These are phyloP conservation scores for Cherax quadricarinatus DNA, from an alignment of 1,140 invertebrate genomes.

Conservation along the genomic window DNA sequence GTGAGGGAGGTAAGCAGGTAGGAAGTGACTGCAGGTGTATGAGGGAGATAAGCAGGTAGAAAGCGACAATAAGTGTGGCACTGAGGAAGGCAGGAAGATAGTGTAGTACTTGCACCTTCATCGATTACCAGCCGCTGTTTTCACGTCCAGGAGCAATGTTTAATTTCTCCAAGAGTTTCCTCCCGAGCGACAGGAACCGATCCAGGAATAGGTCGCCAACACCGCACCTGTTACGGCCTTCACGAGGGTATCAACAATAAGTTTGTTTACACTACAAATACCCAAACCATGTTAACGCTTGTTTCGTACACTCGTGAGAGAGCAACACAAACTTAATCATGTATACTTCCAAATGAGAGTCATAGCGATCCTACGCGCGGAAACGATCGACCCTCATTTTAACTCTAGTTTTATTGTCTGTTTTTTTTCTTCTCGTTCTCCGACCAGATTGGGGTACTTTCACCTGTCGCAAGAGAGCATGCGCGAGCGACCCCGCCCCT, in stretches of 20 bases:
- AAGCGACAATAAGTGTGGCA: neutral
- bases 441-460: neutral
- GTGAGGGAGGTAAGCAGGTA: neutral
- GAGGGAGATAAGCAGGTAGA: neutral
- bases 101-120: too few species aligned
- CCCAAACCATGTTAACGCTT: too few species aligned
- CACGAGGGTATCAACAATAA: too few species aligned
- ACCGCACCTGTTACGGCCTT: too few species aligned
- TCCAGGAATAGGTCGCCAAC: too few species aligned
- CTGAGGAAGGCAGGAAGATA: neutral
- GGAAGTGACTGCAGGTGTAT: neutral
- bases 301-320: too few species aligned
- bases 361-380: neutral
- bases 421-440: neutral
- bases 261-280: too few species aligned
- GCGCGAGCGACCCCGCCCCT: neutral
- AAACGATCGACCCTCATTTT: neutral
- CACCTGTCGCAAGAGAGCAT: slow-evolving; percentile 7
- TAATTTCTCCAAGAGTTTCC: too few species aligned
- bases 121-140: too few species aligned
- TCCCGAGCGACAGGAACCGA: too few species aligned
- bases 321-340: neutral
- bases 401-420: too few species aligned
- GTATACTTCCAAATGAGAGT: neutral
- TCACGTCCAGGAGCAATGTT: too few species aligned